These are phyloP conservation scores for Stegastes partitus DNA, from an alignment of 2,113 vertebrate species.

Conservation along the genomic window DNA sequence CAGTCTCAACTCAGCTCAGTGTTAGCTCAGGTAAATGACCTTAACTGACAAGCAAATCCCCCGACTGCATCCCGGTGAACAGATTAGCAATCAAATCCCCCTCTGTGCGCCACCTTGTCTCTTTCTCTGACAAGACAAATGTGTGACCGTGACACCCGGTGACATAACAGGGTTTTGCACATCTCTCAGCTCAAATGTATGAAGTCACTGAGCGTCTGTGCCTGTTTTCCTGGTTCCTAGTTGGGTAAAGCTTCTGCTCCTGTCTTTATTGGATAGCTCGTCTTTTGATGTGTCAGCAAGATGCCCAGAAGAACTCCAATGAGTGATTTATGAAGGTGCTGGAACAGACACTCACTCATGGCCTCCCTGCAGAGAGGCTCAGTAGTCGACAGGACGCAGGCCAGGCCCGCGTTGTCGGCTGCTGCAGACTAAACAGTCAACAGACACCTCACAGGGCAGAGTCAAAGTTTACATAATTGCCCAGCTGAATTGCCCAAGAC, in stretches of 20 bases:
- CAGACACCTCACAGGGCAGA: conserved; percentile 60
- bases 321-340: conserved; percentile 57
- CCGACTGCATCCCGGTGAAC: conserved; percentile 19
- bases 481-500: background rate
- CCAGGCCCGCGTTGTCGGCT: conserved; percentile 54
- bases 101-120: conserved; percentile 30
- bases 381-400: conserved; percentile 44
- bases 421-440: conserved; percentile 80
- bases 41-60: conserved; percentile 43
- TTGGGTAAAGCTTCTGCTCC: conserved; percentile 21
- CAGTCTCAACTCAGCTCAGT: background rate
- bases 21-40: background rate
- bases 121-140: conserved; percentile 49
- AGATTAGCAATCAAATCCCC: conserved; percentile 45
- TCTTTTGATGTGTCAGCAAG: conserved; percentile 54
- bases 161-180: conserved; percentile 30
- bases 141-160: conserved; percentile 28
- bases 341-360: conserved; percentile 38
- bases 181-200: conserved; percentile 22
- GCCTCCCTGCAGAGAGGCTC: conserved; percentile 37
- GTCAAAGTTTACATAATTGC: conserved; percentile 53
- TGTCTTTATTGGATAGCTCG: conserved; percentile 13
- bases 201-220: conserved; percentile 20
- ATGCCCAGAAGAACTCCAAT: conserved; percentile 44
- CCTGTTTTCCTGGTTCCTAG: conserved; percentile 30